Evolutionary conservation across 2,113 vertebrate genomes (phyloP).

Genomic region (Candoia aspera): DNA sequence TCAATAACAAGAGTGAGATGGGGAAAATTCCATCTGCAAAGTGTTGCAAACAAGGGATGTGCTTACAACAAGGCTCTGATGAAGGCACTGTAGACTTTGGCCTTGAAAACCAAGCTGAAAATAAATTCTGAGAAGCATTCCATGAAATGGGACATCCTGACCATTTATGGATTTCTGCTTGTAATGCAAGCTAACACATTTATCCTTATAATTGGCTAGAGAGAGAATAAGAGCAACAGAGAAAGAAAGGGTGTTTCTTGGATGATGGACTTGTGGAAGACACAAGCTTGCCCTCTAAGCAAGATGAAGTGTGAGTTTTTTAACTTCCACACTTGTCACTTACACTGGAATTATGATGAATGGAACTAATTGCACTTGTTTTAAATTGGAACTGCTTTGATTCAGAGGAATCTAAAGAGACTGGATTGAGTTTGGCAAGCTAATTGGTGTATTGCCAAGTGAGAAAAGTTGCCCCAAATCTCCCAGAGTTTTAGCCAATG

Average conservation of each 20-base stretch:
- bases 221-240: too few relatives aligned
- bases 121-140: neutral
- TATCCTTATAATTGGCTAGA: neutral
- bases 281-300: neutral
- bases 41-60: neutral
- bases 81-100: neutral
- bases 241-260: slow-evolving; percentile 25
- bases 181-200: too few relatives aligned
- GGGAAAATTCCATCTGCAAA: neutral
- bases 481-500: slow-evolving; percentile 40
- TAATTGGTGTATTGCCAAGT: slow-evolving; percentile 13
- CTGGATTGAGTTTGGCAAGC: neutral
- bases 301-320: slow-evolving; percentile 52
- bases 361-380: slow-evolving; percentile 57
- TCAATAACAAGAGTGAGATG: neutral
- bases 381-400: slow-evolving; percentile 35
- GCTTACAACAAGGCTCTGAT: neutral
- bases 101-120: neutral
- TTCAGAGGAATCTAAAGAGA: slow-evolving; percentile 22
- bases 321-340: slow-evolving; percentile 39
- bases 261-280: slow-evolving; percentile 17
- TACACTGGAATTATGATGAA: slow-evolving; percentile 42
- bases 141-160: neutral
- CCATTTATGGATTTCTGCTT: neutral
- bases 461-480: slow-evolving; percentile 45